Base-by-base conservation (phyloP, 1,140 invertebrate genomes). In the Drosophila sulfurigaster region DNA sequence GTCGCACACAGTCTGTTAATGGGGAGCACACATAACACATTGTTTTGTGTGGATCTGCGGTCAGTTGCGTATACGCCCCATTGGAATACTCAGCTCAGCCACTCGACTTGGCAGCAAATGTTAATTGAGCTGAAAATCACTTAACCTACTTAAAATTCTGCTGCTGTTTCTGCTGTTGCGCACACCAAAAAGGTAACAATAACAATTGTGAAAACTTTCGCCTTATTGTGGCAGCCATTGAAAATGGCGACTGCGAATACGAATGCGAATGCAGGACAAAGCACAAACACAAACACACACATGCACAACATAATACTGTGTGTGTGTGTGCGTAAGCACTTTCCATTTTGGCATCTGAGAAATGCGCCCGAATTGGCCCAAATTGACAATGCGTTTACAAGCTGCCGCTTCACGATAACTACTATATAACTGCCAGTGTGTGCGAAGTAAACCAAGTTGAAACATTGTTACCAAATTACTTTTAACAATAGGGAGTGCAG, bases 41-140 rank as follows among this genome's bases (percentile, higher is more conserved):
- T 87, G 72, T 71, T 71, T 86, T 79, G 79, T 79, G 79, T 69
- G 59, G 68, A 71, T 51, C 46, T 82, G 71, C 57, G 72, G 66
- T 60, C 52, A 78, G 68, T 28, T 73, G 60, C 73, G 71, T 66
- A 88, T 72, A 69, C 83, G 74, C 85, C 68, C 83, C 83, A 72
- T 88, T 82, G 83, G 56, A 20, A 43, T 70, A 57, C 28, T 38
- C 38, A 30, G 38, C 30, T 16, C 11, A 16, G n/a, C 41, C 28
- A 32, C 32, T 51, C 6, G 30, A 38, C 32, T 63, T 52, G 48
- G 63, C 20, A 65, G 76, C 75, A 74, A 25, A 76, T 83, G 78
- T 83, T 87, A 87, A 87, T 87, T 87, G 83, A 87, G 77, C 80
- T 75, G 80, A 87, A 88, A 87, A 88, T 87, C 85, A 87, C 77